Evolutionary conservation across 2,113 vertebrate species (phyloP).

Genomic region (Eulacestoma nigropectus): DNA sequence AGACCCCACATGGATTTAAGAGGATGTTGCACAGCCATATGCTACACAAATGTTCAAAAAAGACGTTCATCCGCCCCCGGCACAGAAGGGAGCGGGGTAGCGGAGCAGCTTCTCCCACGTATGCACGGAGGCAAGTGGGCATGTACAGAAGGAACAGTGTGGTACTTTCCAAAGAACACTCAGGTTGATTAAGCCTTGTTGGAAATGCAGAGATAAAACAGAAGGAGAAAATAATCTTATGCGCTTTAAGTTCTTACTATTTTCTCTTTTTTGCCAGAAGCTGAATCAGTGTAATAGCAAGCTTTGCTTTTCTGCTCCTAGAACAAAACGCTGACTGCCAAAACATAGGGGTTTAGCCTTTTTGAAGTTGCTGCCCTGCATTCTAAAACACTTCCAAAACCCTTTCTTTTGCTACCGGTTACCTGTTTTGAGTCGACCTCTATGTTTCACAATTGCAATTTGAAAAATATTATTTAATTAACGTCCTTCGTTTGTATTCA

Average conservation of each 20-base stretch:
- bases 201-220: background rate
- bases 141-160: background rate
- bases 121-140: background rate
- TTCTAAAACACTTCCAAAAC: background rate
- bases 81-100: background rate
- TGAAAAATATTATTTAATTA: conserved; percentile 18
- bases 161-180: background rate
- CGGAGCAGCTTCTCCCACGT: background rate
- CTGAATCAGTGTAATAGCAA: background rate
- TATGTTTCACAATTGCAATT: background rate
- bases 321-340: background rate
- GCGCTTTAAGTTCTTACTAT: background rate
- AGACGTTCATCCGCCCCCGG: background rate
- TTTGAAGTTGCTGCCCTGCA: background rate
- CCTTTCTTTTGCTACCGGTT: background rate
- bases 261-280: background rate
- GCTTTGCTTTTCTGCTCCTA: background rate
- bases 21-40: background rate
- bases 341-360: background rate
- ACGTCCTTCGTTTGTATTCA: conserved; percentile 1
- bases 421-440: background rate
- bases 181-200: background rate
- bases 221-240: conserved; percentile 11
- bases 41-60: background rate
- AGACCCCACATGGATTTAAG: background rate